A percentile compares a stretch with the other conserved stretches of the same genome.
phyloP scores from a whole-genome alignment of 1,140 invertebrate genomes.

The Wiebesia pumilae region DNA sequence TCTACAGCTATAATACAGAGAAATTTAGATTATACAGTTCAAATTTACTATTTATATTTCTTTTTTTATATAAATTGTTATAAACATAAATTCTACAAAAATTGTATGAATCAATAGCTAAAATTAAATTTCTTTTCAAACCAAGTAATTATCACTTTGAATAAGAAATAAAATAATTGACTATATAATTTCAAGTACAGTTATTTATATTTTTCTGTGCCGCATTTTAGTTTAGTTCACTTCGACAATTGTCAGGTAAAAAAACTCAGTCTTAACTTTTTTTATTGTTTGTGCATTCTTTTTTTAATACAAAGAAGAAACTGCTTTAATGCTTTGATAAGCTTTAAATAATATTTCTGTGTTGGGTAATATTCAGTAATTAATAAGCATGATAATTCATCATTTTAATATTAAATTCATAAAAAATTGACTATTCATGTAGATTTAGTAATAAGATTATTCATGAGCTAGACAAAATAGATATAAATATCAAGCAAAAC shows the following conservation, averaged over 20 bases:
- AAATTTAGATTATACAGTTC: conserved; percentile 37
- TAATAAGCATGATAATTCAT: too few species aligned
- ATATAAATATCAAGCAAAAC: neutral
- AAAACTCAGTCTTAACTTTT: neutral
- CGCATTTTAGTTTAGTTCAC: neutral
- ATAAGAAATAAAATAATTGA: neutral
- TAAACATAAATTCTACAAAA: conserved; percentile 5
- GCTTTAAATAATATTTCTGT: too few species aligned
- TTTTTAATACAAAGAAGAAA: neutral
- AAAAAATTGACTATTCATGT: neutral
- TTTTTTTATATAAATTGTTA: conserved; percentile 11
- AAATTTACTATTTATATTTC: conserved; percentile 6
- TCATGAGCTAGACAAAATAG: neutral
- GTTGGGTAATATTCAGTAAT: too few species aligned
- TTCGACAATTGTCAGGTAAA: neutral
- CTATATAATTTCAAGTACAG: neutral
- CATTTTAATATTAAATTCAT: neutral
- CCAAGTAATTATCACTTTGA: too few species aligned
- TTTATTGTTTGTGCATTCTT: neutral
- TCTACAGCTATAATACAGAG: conserved; percentile 38
- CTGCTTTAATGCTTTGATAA: too few species aligned
- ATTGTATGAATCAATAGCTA: neutral
- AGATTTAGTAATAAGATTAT: neutral
- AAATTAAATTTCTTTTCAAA: neutral
- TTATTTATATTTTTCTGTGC: neutral